These are phyloP conservation scores for Buphagus erythrorhynchus DNA, from an alignment of 2,797 vertebrate genomes.

Conservation along the genomic window DNA sequence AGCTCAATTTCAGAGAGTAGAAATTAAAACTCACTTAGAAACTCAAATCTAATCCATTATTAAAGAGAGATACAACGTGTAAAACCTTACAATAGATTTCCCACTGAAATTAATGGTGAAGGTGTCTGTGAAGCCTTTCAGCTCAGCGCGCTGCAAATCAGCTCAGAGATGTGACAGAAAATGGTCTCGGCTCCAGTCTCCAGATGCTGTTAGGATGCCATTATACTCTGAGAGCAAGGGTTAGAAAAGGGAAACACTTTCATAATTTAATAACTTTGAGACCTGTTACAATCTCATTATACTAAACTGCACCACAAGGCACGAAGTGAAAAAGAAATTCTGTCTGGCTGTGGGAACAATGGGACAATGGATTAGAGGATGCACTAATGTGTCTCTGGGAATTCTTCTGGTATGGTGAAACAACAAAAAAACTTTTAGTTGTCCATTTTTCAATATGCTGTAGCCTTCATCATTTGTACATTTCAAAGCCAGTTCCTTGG, in stretches of 20 bases:
- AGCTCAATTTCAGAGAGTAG: background rate
- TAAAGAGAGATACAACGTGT: background rate
- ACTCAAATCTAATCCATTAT: background rate
- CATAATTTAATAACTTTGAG: conserved; percentile 41
- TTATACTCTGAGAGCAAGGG: conserved; percentile 27
- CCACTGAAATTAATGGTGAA: background rate
- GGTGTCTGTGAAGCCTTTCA: background rate
- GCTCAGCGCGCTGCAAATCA: background rate
- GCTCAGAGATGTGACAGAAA: background rate
- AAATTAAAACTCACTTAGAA: conserved; percentile 12
- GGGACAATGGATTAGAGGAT: conserved; percentile 1
- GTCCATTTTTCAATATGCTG: background rate
- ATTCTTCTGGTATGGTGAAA: background rate
- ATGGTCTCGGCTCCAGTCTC: background rate
- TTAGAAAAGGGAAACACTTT: conserved; percentile 26
- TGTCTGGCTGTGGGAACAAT: conserved; percentile 2
- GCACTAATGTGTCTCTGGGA: background rate
- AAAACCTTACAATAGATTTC: background rate
- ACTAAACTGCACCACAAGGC: background rate
- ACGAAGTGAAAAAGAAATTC: conserved; percentile 22
- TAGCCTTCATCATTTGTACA: background rate
- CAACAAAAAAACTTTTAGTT: background rate
- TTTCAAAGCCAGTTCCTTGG: background rate
- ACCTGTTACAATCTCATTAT: conserved; percentile 55
- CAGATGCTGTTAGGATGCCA: background rate